A percentile compares a stretch with the other conserved stretches of the same genome.
Evolutionary conservation across 2,797 vertebrate species (phyloP).

Genomic region (Myiothlypis coronata): DNA sequence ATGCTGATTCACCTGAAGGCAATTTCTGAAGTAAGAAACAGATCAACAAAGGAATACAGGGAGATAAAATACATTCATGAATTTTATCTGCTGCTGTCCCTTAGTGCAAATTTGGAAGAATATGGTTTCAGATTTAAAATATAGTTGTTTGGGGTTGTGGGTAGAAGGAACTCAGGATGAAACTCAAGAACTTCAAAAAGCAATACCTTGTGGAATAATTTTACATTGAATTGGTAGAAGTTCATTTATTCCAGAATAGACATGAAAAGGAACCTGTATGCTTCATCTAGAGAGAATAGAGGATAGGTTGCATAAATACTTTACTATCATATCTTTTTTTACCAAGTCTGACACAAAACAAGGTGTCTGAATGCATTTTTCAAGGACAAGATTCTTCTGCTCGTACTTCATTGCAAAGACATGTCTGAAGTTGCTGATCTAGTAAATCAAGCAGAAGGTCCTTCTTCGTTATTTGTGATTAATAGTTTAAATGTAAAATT

Average conservation of each 20-base stretch:
- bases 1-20: neutral
- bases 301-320: neutral
- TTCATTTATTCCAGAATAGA: neutral
- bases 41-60: neutral
- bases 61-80: neutral
- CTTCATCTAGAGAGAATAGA: neutral
- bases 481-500: neutral
- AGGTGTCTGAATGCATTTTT: neutral
- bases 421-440: neutral
- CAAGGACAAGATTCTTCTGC: neutral
- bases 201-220: neutral
- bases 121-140: neutral
- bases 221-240: neutral
- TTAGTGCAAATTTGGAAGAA: neutral
- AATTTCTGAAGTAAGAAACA: neutral
- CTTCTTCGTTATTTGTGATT: neutral
- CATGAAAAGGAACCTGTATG: neutral
- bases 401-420: neutral
- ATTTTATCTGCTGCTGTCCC: neutral
- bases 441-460: neutral
- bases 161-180: neutral
- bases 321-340: neutral
- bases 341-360: neutral
- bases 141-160: neutral
- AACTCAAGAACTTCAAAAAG: neutral